A percentile compares a stretch with the other conserved stretches of the same genome.
phyloP scores from a whole-genome alignment of 2,113 vertebrate species.

The Globicephala melas region DNA sequence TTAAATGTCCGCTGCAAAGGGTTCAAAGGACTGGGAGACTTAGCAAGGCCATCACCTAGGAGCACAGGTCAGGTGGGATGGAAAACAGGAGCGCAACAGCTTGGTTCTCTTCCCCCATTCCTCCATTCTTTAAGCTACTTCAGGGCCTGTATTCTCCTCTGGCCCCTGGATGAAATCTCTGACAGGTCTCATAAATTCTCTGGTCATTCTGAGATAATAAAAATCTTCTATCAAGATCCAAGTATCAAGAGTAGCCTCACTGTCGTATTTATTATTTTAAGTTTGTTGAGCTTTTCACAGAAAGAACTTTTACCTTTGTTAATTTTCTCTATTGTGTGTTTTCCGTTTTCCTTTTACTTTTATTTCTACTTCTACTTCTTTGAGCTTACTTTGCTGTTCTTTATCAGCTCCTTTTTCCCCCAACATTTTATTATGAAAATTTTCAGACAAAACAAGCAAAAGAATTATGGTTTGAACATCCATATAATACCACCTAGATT shows the following conservation, averaged over 20 bases:
- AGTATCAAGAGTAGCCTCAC: not conserved
- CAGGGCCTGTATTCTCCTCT: not conserved
- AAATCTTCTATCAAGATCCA: not conserved
- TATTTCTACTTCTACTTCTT: not conserved
- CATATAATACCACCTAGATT: not conserved
- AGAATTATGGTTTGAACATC: not conserved
- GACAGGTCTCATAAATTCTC: not conserved
- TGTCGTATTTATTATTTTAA: not conserved
- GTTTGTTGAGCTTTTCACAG: not conserved
- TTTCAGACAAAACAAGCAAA: not conserved
- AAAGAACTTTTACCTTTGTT: not conserved
- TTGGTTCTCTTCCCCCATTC: not conserved
- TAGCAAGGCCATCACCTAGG: not conserved
- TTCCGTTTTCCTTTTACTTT: not conserved
- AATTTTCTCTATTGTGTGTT: not conserved
- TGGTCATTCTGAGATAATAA: not conserved
- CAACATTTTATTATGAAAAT: not conserved
- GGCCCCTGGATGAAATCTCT: not conserved
- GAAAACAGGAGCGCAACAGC: not conserved
- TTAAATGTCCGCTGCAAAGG: not conserved
- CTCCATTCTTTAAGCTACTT: not conserved
- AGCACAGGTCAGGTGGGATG: not conserved
- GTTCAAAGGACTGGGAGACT: not conserved
- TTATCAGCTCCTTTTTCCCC: not conserved
- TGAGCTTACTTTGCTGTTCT: not conserved